Base-by-base conservation (phyloP, 1,140 invertebrate species). In the Calliphora vicina region DNA sequence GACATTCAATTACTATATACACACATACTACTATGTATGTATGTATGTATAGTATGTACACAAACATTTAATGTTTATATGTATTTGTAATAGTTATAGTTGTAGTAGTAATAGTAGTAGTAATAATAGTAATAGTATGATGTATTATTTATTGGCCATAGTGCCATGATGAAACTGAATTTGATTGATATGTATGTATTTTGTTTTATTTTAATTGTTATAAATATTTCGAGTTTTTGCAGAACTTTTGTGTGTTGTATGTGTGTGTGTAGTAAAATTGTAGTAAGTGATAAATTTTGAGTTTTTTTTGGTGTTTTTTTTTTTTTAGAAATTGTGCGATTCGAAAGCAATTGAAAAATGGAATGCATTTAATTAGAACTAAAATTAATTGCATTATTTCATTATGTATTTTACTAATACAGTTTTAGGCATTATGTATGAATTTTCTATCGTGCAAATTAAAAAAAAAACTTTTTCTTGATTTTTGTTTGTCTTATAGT, bases 201-300 rank as follows among this genome's bases (percentile, higher is more conserved):
- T 78, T 85, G 83, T 84, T 84, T 83, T 50, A 17, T 50, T 50
- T 50, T 50, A 50, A 50, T 50, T 67, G 61, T 67, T 67, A 67
- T 35, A 35, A 35, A 35, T 67, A 20, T 67, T 67, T 67, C n/a
- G 61, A 23, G 61, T 67, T 67, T 17, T 67, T 67, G n/a, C n/a
- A 67, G 20, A 67, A 8, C 0, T 20, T 25, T 67, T 67, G 20
- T 67, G 61, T 23, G 3, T 67, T 67, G 17, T 67, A 61, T 12
- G 20, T 57, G 17, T 57, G 4, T 35, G 6, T 35, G 35, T 35
- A n/a, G n/a, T n/a, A n/a, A n/a, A n/a, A n/a, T n/a, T n/a, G 6
- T 57, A 57, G 50, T 25, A 67, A 67, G 61, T 67, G 61, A 25
- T 67, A 9, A 67, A 67, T 67, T 67, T 67, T 12, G 20, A 67